phyloP scores from a whole-genome alignment of 92 coral and sea anemone genomes.

The Epizoanthus fatuus region DNA sequence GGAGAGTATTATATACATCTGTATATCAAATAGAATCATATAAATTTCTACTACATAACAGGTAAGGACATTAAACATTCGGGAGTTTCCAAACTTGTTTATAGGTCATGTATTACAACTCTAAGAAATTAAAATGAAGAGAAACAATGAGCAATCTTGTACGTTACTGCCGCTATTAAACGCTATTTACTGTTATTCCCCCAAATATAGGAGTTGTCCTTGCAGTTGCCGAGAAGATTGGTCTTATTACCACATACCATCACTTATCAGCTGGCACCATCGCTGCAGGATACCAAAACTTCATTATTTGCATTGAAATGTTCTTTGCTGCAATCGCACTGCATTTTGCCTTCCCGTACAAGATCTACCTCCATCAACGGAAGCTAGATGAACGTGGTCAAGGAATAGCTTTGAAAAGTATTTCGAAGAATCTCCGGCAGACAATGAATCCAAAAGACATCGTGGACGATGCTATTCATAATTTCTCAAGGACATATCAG shows the following conservation, averaged over 20 bases:
- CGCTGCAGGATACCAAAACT: slow-evolving; percentile 97
- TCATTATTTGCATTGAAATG: slow-evolving; percentile 97
- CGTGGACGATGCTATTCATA: slow-evolving; percentile 98
- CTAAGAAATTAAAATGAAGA: too few relatives aligned
- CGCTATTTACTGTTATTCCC: not conserved
- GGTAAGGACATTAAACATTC: too few relatives aligned
- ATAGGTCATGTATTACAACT: too few relatives aligned
- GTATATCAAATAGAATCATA: too few relatives aligned
- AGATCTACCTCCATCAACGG: slow-evolving; percentile 88
- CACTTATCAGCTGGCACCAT: slow-evolving; percentile 97
- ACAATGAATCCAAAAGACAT: slow-evolving; percentile 98
- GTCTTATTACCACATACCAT: slow-evolving; percentile 90
- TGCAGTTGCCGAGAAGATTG: slow-evolving; percentile 94
- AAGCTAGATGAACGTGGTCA: slow-evolving; percentile 94
- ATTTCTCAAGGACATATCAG: slow-evolving; percentile 95
- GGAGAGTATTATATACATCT: too few relatives aligned
- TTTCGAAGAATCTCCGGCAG: slow-evolving; percentile 92
- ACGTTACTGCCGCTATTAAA: not conserved
- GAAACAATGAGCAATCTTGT: not conserved
- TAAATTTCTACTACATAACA: too few relatives aligned
- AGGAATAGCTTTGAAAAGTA: slow-evolving; percentile 95
- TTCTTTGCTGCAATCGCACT: slow-evolving; percentile 97
- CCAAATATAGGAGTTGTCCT: slow-evolving; percentile 81
- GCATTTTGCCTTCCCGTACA: slow-evolving; percentile 95
- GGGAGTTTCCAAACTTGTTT: too few relatives aligned